Percentiles rank a stretch among this genome's conserved stretches.
Conservation (phyloP, 2,113 vertebrate species). For the Mastomys natalensis region DNA sequence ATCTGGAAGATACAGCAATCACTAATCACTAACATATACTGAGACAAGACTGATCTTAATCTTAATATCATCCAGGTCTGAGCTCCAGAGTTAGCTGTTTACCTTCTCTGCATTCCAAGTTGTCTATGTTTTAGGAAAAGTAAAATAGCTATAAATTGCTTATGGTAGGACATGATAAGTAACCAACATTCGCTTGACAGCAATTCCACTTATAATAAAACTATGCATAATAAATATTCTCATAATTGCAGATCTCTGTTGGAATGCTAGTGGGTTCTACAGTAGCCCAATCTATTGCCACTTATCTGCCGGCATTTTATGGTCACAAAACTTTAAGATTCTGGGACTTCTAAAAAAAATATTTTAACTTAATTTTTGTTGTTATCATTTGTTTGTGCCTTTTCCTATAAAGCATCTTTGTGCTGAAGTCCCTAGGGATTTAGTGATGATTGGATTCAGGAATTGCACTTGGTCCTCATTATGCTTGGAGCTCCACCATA, state of each 20-base stretch:
- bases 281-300: background rate
- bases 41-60: background rate
- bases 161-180: background rate
- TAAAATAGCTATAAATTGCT: slow-evolving; percentile 30
- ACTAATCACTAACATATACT: background rate
- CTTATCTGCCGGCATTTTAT: background rate
- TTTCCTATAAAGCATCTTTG: slow-evolving; percentile 40
- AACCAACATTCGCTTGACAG: background rate
- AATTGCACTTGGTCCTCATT: slow-evolving; percentile 38
- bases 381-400: slow-evolving; percentile 15
- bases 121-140: background rate
- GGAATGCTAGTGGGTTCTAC: background rate
- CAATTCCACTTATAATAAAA: background rate
- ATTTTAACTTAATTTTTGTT: background rate
- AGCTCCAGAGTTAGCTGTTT: background rate
- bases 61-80: background rate
- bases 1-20: background rate
- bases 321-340: slow-evolving; percentile 34
- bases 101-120: background rate
- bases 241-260: background rate
- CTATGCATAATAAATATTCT: background rate
- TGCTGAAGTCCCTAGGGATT: background rate
- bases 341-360: background rate
- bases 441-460: background rate
- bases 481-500: background rate